Evolutionary conservation across 2,797 vertebrate species (phyloP).

Genomic region (Gadopsis bispinosus): DNA sequence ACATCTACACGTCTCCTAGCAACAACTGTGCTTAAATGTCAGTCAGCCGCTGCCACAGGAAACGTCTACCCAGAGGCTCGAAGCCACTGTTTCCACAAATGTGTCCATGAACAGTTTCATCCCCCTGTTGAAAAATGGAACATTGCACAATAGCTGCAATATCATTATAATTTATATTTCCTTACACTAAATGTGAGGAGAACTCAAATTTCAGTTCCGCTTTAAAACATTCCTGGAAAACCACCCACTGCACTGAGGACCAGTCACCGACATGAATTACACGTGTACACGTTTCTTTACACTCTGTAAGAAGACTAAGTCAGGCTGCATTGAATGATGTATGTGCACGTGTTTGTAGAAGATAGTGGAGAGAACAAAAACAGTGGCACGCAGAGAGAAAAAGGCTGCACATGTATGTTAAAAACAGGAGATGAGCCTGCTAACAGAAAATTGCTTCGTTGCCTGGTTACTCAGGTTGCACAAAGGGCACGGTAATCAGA

Average conservation of each 20-base stretch:
- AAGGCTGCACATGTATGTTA: constrained; percentile 19
- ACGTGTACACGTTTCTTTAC: neutral
- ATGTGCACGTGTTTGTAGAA: constrained; percentile 8
- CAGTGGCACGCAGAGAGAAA: neutral
- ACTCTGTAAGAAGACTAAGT: constrained; percentile 4
- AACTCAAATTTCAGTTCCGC: neutral
- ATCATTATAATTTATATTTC: neutral
- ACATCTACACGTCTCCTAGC: neutral
- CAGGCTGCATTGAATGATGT: neutral
- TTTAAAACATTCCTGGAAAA: neutral
- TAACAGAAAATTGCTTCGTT: constrained; percentile 60
- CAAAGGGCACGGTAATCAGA: constrained; percentile 73
- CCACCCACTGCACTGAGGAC: too few relatives aligned
- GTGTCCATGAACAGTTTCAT: neutral
- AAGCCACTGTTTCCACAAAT: neutral
- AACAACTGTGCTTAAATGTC: neutral
- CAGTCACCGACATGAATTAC: too few relatives aligned
- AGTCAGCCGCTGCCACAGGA: neutral
- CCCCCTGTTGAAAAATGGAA: neutral
- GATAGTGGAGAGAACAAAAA: constrained; percentile 7
- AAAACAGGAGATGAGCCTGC: constrained; percentile 34
- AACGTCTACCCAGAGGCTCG: neutral
- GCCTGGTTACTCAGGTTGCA: constrained; percentile 73
- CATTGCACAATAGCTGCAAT: neutral
- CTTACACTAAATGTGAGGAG: neutral